Evolutionary conservation across 2,113 vertebrate genomes (phyloP).

Genomic region (Thamnaconus septentrionalis): DNA sequence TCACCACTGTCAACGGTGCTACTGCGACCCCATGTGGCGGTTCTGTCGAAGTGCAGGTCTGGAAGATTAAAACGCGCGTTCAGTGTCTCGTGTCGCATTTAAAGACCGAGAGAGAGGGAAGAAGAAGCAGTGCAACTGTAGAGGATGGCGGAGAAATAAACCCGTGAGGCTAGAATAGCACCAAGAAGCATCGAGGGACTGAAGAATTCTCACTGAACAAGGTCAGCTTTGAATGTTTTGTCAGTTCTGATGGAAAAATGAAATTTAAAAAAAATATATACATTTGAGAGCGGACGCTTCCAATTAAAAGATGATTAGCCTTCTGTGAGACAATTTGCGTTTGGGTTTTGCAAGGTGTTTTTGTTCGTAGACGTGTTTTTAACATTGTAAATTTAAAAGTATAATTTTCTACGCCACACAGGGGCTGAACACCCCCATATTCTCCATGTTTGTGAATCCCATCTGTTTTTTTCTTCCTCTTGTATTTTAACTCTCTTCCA

Average conservation of each 20-base stretch:
- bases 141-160: slow-evolving; percentile 12
- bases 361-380: neutral
- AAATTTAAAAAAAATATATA: neutral
- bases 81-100: slow-evolving; percentile 8
- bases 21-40: slow-evolving; percentile 35
- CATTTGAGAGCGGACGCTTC: fast-evolving
- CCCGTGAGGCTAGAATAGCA: neutral
- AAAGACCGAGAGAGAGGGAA: neutral
- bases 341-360: neutral
- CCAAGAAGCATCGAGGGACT: neutral
- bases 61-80: slow-evolving; percentile 34
- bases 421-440: too few species aligned
- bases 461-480: too few species aligned
- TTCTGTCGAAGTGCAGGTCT: neutral
- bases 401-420: too few species aligned
- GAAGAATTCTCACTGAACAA: slow-evolving; percentile 2
- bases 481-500: too few species aligned
- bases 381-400: neutral
- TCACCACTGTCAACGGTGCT: too few species aligned
- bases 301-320: neutral
- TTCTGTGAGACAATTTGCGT: neutral
- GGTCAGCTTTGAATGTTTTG: slow-evolving; percentile 27
- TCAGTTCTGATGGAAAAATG: neutral
- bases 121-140: neutral
- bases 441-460: too few species aligned